A percentile compares a stretch with the other conserved stretches of the same genome.
These are phyloP conservation scores for Trichogramma dendrolimi DNA, from an alignment of 2,888 invertebrate species.

Conservation along the genomic window DNA sequence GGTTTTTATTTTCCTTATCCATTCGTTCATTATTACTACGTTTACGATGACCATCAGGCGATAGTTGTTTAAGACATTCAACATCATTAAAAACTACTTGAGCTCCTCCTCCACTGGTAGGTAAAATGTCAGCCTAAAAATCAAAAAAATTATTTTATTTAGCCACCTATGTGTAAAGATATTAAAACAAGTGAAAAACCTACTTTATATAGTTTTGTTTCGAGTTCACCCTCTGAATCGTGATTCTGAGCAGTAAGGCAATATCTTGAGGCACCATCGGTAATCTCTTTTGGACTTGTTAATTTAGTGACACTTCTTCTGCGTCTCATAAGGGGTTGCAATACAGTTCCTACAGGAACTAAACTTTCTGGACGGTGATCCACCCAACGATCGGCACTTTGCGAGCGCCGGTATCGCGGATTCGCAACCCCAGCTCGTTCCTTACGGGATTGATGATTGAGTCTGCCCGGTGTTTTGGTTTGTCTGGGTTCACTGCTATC, in stretches of 20 bases:
- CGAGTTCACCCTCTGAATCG: slow-evolving; percentile 87
- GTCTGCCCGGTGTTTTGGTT: slow-evolving; percentile 33
- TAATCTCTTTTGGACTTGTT: slow-evolving; percentile 65
- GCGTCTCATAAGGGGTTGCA: slow-evolving; percentile 79
- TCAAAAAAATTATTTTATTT: slow-evolving; percentile 5
- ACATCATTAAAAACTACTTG: slow-evolving; percentile 94
- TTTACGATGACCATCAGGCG: slow-evolving; percentile 59
- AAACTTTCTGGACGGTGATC: slow-evolving; percentile 81
- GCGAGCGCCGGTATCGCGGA: slow-evolving; percentile 72
- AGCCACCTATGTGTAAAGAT: neutral
- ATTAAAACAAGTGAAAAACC: neutral
- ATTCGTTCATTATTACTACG: slow-evolving; percentile 33
- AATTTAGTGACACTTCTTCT: slow-evolving; percentile 81
- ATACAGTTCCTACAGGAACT: slow-evolving; percentile 81
- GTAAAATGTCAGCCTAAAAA: slow-evolving; percentile 79
- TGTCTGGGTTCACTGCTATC: slow-evolving; percentile 13
- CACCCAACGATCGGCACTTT: slow-evolving; percentile 79
- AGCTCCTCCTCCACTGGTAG: slow-evolving; percentile 90
- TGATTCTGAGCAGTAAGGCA: slow-evolving; percentile 89
- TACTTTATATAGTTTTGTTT: slow-evolving; percentile 86
- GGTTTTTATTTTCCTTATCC: neutral
- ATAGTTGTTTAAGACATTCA: slow-evolving; percentile 79
- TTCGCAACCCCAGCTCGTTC: slow-evolving; percentile 66
- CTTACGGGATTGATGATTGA: slow-evolving; percentile 48
- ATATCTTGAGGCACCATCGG: slow-evolving; percentile 68